Evolutionary conservation across 2,888 invertebrate genomes (phyloP).

Genomic region (Tachystola acroxantha): DNA sequence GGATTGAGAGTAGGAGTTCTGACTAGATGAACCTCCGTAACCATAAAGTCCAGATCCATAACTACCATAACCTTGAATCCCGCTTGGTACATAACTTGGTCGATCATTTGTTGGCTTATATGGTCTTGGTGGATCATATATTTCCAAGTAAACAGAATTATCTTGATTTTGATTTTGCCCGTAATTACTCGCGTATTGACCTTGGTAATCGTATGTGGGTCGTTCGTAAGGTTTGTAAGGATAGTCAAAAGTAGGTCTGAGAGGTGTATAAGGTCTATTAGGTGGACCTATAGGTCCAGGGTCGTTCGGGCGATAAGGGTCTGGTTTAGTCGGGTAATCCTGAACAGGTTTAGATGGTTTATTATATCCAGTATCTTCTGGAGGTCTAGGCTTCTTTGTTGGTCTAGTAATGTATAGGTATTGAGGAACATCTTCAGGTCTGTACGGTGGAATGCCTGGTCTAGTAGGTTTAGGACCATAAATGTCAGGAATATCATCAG

Average conservation of each 20-base stretch:
- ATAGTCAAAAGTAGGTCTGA: conserved; percentile 23
- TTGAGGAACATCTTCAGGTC: conserved; percentile 44
- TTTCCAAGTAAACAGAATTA: conserved; percentile 57
- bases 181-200: conserved; percentile 52
- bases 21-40: conserved; percentile 25
- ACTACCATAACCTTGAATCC: conserved; percentile 11
- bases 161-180: conserved; percentile 43
- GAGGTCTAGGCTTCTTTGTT: conserved; percentile 47
- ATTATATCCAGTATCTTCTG: conserved; percentile 25
- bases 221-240: conserved; percentile 31
- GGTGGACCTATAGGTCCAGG: conserved; percentile 31
- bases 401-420: conserved; percentile 57
- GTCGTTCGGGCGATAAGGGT: conserved; percentile 25
- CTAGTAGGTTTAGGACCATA: conserved; percentile 34
- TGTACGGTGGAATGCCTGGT: conserved; percentile 19
- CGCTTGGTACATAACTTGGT: conserved; percentile 28
- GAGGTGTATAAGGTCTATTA: conserved; percentile 35
- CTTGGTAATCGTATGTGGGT: conserved; percentile 40
- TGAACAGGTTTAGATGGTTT: conserved; percentile 20
- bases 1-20: conserved; percentile 34
- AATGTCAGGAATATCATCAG: conserved; percentile 31
- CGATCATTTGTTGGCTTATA: conserved; percentile 37
- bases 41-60: conserved; percentile 20
- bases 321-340: conserved; percentile 22
- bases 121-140: conserved; percentile 57